Percentiles rank a stretch among this genome's conserved stretches.
These are phyloP conservation scores for Orchesellides sinensis DNA, from an alignment of 2,888 invertebrate genomes.

Conservation along the genomic window DNA sequence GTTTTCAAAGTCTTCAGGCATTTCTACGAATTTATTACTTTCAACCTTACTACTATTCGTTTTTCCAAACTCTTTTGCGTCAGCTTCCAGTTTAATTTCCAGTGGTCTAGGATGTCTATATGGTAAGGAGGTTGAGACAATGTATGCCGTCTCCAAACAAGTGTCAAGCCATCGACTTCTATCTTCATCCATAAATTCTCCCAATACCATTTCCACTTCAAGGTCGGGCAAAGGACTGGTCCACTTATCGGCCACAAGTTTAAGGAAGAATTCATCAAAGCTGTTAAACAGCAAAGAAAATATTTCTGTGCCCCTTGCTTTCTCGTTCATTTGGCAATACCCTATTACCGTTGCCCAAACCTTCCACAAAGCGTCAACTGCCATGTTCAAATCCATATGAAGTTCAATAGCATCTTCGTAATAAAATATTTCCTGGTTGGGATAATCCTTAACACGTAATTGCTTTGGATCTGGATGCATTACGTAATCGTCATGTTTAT, in stretches of 20 bases:
- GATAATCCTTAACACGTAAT: conserved; percentile 27
- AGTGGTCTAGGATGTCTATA: conserved; percentile 36
- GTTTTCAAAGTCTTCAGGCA: conserved; percentile 13
- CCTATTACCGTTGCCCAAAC: conserved; percentile 17
- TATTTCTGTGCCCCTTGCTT: conserved; percentile 8
- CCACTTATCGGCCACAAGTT: conserved; percentile 33
- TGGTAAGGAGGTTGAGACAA: conserved; percentile 9
- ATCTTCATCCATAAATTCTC: conserved; percentile 44
- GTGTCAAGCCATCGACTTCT: conserved; percentile 38
- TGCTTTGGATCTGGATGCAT: conserved; percentile 13
- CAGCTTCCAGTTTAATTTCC: too few relatives aligned
- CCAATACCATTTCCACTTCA: conserved; percentile 32
- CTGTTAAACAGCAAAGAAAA: conserved; percentile 10
- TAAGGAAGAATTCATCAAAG: conserved; percentile 42
- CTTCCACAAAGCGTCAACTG: conserved; percentile 52
- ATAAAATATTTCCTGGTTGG: conserved; percentile 31
- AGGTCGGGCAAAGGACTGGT: neutral
- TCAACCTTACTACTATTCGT: neutral
- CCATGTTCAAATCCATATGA: conserved; percentile 7
- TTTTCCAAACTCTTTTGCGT: neutral
- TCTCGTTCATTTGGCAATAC: conserved; percentile 32
- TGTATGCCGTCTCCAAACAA: conserved; percentile 46
- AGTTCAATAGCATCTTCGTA: conserved; percentile 23
- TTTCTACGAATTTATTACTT: conserved; percentile 13
- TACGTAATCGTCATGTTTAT: conserved; percentile 27